Percentiles rank a stretch among this genome's conserved stretches.
phyloP scores from a whole-genome alignment of 2,888 invertebrate genomes.

The Germaria angustata region DNA sequence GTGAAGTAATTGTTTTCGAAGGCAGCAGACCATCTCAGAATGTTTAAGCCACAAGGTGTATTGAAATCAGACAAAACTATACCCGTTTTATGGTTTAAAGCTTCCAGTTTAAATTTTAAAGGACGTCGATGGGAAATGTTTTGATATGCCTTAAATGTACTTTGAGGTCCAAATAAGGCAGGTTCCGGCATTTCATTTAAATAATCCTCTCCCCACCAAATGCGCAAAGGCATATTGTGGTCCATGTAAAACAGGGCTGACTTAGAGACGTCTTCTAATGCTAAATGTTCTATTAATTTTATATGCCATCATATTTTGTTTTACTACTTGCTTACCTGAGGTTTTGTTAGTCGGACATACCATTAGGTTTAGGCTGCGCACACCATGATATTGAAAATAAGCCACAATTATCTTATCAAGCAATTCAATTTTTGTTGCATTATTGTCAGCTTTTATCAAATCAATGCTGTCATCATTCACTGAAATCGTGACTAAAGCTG shows the following conservation, averaged over 20 bases:
- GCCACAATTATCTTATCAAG: constrained; percentile 68
- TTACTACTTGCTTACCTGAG: not conserved
- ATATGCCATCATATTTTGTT: not conserved
- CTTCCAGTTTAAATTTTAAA: constrained; percentile 70
- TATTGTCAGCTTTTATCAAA: not conserved
- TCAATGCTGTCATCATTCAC: not conserved
- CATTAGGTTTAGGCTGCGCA: constrained; percentile 74
- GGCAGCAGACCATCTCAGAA: constrained; percentile 74
- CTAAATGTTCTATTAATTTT: not conserved
- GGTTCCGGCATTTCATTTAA: constrained; percentile 50
- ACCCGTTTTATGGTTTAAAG: constrained; percentile 73
- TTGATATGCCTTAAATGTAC: constrained; percentile 68
- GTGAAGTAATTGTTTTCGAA: constrained; percentile 76
- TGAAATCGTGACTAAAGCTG: not conserved
- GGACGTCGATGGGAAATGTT: constrained; percentile 67
- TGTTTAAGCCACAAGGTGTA: constrained; percentile 71
- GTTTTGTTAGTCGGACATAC: constrained; percentile 69
- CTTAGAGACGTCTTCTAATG: not conserved
- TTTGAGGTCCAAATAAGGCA: constrained; percentile 68
- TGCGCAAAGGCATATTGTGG: constrained; percentile 71
- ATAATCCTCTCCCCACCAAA: constrained; percentile 71
- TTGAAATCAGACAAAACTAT: constrained; percentile 73
- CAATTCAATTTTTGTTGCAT: not conserved
- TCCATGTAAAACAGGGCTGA: constrained; percentile 38
- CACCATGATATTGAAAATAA: constrained; percentile 76